Conservation (phyloP, 2,113 vertebrate species). For the Lepisosteus osseus region DNA sequence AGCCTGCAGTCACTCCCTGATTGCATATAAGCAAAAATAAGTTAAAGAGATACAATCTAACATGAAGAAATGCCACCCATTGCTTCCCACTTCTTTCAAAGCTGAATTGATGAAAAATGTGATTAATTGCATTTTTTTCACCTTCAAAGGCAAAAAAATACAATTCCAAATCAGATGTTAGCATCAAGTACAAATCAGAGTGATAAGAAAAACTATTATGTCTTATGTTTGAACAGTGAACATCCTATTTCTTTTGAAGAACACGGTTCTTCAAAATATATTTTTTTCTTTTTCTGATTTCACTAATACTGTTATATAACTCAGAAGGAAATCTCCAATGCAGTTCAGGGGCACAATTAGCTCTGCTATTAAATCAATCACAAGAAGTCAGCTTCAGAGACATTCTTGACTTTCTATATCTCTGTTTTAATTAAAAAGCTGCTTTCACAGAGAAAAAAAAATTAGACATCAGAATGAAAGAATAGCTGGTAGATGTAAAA, state of each 20-base stretch:
- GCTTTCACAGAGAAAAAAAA: slow-evolving; percentile 18
- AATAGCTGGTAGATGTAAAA: not conserved
- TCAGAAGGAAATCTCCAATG: slow-evolving; percentile 34
- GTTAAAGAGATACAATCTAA: not conserved
- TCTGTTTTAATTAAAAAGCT: slow-evolving; percentile 34
- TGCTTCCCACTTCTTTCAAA: not conserved
- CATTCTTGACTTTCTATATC: slow-evolving; percentile 25
- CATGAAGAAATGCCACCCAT: not conserved
- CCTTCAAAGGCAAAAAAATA: slow-evolving; percentile 11
- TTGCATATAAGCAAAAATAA: not conserved
- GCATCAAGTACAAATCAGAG: slow-evolving; percentile 1
- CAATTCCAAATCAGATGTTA: slow-evolving; percentile 12
- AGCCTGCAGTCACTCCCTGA: not conserved
- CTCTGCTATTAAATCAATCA: slow-evolving; percentile 39
- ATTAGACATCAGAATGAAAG: slow-evolving; percentile 14
- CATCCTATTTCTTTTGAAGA: slow-evolving; percentile 19
- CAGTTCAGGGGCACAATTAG: slow-evolving; percentile 34
- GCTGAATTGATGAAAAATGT: not conserved
- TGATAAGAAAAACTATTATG: not conserved
- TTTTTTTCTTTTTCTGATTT: slow-evolving; percentile 31
- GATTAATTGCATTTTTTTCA: not conserved
- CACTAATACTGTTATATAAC: slow-evolving; percentile 45
- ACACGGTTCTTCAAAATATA: slow-evolving; percentile 34
- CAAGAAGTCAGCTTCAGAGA: slow-evolving; percentile 26
- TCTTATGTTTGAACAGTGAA: not conserved